These are phyloP conservation scores for Enteromius treurensis DNA, from an alignment of 2,797 vertebrate genomes.

Conservation along the genomic window DNA sequence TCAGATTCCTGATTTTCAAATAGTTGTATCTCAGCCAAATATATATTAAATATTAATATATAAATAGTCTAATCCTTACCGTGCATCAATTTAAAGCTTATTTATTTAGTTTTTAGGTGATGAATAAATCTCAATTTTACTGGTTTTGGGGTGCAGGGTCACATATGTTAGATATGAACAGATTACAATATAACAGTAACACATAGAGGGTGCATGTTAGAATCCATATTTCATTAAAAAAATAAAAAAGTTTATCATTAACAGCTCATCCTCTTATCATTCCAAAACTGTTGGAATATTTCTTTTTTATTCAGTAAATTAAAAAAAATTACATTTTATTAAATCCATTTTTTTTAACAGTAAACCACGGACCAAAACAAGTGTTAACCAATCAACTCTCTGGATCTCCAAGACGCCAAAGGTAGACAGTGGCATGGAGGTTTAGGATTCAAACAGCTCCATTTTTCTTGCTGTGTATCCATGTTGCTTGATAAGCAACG, in stretches of 20 bases:
- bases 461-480: background rate
- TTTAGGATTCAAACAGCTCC: constrained; percentile 68
- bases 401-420: constrained; percentile 92
- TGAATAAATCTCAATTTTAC: too few relatives aligned
- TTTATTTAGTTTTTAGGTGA: too few relatives aligned
- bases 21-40: too few relatives aligned
- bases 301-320: background rate
- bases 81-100: too few relatives aligned
- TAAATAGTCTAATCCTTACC: too few relatives aligned
- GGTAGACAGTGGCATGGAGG: constrained; percentile 86
- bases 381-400: constrained; percentile 83
- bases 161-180: background rate
- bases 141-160: too few relatives aligned
- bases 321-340: background rate
- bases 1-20: too few relatives aligned
- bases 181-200: background rate
- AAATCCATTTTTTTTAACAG: constrained; percentile 67
- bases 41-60: too few relatives aligned
- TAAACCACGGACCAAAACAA: constrained; percentile 87
- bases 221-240: background rate
- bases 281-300: background rate
- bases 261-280: too few relatives aligned
- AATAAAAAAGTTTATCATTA: background rate
- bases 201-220: background rate
- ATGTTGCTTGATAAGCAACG: background rate